phyloP scores from a whole-genome alignment of 2,888 invertebrate genomes.

The Euzophera pinguis region DNA sequence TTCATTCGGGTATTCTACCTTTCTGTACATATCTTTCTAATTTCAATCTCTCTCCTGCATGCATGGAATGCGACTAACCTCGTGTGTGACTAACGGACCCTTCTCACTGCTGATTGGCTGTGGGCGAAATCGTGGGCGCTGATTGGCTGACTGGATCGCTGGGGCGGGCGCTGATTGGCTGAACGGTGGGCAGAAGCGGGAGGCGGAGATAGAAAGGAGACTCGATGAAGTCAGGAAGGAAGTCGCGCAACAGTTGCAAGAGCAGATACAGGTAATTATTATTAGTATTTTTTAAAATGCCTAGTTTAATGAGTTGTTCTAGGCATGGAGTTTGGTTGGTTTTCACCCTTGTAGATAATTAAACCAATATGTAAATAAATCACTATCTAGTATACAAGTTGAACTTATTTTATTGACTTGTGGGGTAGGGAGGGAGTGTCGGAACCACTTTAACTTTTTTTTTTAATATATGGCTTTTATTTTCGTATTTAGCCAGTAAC shows the following conservation, averaged over 20 bases:
- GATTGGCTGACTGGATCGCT: slow-evolving; percentile 19
- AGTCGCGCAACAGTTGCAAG: slow-evolving; percentile 84
- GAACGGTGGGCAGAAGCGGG: slow-evolving; percentile 20
- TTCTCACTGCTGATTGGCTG: neutral
- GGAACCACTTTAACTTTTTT: no score
- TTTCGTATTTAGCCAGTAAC: no score
- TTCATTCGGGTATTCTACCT: neutral
- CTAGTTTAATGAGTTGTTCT: neutral
- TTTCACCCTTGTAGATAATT: neutral
- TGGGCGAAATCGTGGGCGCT: slow-evolving; percentile 25
- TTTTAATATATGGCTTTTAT: no score
- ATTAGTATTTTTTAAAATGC: neutral
- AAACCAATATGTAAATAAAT: neutral
- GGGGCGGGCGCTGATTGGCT: slow-evolving; percentile 5
- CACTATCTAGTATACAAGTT: neutral
- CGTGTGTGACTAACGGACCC: slow-evolving; percentile 54
- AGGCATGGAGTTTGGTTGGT: neutral
- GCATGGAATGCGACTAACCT: slow-evolving; percentile 70
- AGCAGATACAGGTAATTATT: slow-evolving; percentile 85
- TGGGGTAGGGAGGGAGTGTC: no score
- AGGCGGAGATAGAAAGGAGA: slow-evolving; percentile 37
- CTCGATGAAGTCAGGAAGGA: slow-evolving; percentile 81
- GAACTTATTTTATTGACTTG: neutral
- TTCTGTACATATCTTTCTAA: slow-evolving; percentile 18
- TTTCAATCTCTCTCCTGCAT: slow-evolving; percentile 54